A percentile compares a stretch with the other conserved stretches of the same genome.
These are phyloP conservation scores for Cotesia chilonis DNA, from an alignment of 1,140 invertebrate genomes.

Conservation along the genomic window DNA sequence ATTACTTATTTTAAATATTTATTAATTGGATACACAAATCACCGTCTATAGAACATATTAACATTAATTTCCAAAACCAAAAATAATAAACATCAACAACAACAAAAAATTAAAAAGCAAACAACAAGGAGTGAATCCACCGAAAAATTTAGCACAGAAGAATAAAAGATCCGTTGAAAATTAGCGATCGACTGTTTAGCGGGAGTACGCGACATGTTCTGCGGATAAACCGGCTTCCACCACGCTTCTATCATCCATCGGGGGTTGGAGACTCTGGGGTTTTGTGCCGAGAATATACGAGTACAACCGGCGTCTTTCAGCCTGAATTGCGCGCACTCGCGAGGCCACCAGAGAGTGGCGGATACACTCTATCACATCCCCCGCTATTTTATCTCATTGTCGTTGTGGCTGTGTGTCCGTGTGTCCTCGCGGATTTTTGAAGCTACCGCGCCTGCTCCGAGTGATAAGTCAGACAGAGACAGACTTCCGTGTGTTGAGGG, in stretches of 20 bases:
- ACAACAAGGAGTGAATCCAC: not conserved
- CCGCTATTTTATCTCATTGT: conserved; percentile 11
- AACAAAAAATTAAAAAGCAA: not conserved
- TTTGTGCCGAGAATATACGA: conserved; percentile 1
- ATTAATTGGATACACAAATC: too few relatives aligned
- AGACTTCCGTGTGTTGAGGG: not conserved
- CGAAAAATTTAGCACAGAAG: conserved; percentile 36
- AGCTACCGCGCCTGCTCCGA: conserved; percentile 39
- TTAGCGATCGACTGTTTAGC: conserved; percentile 39
- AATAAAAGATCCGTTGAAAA: conserved; percentile 33
- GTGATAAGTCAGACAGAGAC: conserved; percentile 10
- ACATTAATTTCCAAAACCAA: too few relatives aligned
- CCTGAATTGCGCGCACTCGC: conserved; percentile 8
- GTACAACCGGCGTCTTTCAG: not conserved
- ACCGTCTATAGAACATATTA: too few relatives aligned
- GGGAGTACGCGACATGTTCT: conserved; percentile 54
- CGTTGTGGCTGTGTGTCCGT: not conserved
- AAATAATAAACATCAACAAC: not conserved
- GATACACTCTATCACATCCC: conserved; percentile 11
- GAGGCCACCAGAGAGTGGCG: conserved; percentile 9
- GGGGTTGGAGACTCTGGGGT: conserved; percentile 34
- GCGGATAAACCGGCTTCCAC: conserved; percentile 48
- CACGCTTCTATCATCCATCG: conserved; percentile 29
- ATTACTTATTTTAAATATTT: too few relatives aligned
- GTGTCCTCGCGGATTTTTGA: conserved; percentile 17